Percentiles rank a stretch among this genome's conserved stretches.
Conservation (phyloP, 1,140 invertebrate genomes). For the Musca vetustissima region DNA sequence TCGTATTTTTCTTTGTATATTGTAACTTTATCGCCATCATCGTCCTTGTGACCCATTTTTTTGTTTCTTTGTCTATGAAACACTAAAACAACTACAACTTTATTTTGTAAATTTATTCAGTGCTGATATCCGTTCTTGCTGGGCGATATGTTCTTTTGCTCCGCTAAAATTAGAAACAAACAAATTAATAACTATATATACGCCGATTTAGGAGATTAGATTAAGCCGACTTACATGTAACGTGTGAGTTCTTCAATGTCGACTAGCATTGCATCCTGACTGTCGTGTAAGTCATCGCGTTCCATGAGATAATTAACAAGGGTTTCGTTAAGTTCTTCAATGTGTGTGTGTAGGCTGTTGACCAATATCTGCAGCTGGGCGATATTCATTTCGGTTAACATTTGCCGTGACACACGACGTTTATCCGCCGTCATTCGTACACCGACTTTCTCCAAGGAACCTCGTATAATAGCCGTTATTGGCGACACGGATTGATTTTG, state of each 20-base stretch:
- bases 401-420: conserved; percentile 76
- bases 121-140: conserved; percentile 21
- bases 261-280: conserved; percentile 95
- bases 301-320: conserved; percentile 84
- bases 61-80: neutral
- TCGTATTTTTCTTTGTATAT: too few relatives aligned
- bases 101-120: conserved; percentile 21
- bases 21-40: neutral
- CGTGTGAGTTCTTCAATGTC: conserved; percentile 94
- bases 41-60: neutral
- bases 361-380: conserved; percentile 91
- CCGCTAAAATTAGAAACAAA: conserved; percentile 16
- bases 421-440: conserved; percentile 80
- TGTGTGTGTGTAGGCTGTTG: conserved; percentile 91
- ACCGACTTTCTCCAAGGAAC: conserved; percentile 78
- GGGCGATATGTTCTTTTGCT: conserved; percentile 29
- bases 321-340: conserved; percentile 87
- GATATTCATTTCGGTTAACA: conserved; percentile 89
- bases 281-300: conserved; percentile 93
- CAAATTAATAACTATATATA: neutral
- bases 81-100: neutral
- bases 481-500: conserved; percentile 79
- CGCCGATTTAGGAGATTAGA: neutral
- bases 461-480: conserved; percentile 80
- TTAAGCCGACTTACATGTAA: conserved; percentile 72